Evolutionary conservation across 2,113 vertebrate genomes (phyloP).

Genomic region (Hippoglossus stenolepis): DNA sequence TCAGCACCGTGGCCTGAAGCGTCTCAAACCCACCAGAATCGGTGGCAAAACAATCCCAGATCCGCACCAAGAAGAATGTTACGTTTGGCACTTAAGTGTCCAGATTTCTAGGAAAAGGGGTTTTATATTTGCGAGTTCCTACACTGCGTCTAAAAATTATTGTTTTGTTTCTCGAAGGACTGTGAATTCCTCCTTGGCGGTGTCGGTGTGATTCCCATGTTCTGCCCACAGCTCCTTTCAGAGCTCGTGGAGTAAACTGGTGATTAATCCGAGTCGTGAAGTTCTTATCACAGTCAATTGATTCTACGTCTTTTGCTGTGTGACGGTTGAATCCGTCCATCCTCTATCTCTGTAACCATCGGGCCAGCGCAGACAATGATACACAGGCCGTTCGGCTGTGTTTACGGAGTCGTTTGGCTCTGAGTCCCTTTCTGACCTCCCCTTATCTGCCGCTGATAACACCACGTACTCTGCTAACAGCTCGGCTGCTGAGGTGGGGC

Average conservation of each 20-base stretch:
- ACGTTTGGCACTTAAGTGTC: conserved; percentile 1
- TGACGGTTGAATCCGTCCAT: conserved; percentile 10
- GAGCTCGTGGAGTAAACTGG: neutral
- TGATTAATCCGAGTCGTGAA: neutral
- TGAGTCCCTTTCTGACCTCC: conserved; percentile 58
- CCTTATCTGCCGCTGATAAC: conserved; percentile 70
- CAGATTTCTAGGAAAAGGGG: neutral
- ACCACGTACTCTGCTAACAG: conserved; percentile 20
- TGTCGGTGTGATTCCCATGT: neutral
- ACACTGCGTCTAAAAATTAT: neutral
- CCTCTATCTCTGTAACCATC: conserved; percentile 28
- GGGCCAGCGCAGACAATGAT: conserved; percentile 17
- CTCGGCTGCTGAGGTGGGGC: conserved; percentile 16
- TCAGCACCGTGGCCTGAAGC: conserved; percentile 46
- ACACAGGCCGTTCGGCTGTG: conserved; percentile 31
- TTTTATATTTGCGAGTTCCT: conserved; percentile 5
- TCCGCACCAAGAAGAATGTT: neutral
- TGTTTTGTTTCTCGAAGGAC: neutral
- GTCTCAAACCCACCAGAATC: conserved; percentile 29
- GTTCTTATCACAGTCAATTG: neutral
- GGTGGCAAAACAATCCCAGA: conserved; percentile 13
- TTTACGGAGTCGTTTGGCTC: conserved; percentile 58
- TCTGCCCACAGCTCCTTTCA: neutral
- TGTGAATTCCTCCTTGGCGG: neutral
- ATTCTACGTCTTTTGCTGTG: neutral